Percentiles rank a stretch among this genome's conserved stretches.
These are phyloP conservation scores for Thereva nobilitata DNA, from an alignment of 2,888 invertebrate species.

Conservation along the genomic window DNA sequence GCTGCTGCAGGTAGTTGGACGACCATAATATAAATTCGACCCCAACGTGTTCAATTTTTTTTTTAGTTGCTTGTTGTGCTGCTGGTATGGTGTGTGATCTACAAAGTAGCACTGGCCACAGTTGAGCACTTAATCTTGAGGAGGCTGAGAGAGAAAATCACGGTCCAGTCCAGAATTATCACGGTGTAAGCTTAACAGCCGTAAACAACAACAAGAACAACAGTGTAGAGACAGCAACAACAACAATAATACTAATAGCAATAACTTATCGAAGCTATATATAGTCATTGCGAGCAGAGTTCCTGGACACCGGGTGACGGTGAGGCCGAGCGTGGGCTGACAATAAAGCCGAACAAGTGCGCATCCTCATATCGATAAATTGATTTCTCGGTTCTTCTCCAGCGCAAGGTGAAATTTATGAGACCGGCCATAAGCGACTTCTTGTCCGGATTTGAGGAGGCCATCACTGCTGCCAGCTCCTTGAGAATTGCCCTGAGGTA, in stretches of 20 bases:
- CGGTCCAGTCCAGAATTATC: conserved; percentile 19
- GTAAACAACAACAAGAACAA: conserved; percentile 12
- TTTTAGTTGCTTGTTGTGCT: conserved; percentile 16
- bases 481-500: no score
- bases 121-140: conserved; percentile 18
- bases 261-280: conserved; percentile 30
- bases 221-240: conserved; percentile 15
- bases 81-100: not conserved
- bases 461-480: conserved; percentile 11
- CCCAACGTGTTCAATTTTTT: no score
- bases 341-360: conserved; percentile 41
- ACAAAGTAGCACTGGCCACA: conserved; percentile 18
- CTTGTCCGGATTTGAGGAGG: not conserved
- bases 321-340: conserved; percentile 37
- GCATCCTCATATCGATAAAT: conserved; percentile 39
- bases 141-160: conserved; percentile 1
- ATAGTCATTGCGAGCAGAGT: conserved; percentile 20
- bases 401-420: conserved; percentile 33
- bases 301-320: not conserved
- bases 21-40: no score
- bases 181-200: conserved; percentile 25
- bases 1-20: not conserved
- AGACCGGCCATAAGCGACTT: conserved; percentile 11
- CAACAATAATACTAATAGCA: conserved; percentile 29
- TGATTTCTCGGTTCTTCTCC: conserved; percentile 35